A percentile compares a stretch with the other conserved stretches of the same genome.
Evolutionary conservation across 2,797 vertebrate genomes (phyloP).

Genomic region (Geotrypetes seraphini): DNA sequence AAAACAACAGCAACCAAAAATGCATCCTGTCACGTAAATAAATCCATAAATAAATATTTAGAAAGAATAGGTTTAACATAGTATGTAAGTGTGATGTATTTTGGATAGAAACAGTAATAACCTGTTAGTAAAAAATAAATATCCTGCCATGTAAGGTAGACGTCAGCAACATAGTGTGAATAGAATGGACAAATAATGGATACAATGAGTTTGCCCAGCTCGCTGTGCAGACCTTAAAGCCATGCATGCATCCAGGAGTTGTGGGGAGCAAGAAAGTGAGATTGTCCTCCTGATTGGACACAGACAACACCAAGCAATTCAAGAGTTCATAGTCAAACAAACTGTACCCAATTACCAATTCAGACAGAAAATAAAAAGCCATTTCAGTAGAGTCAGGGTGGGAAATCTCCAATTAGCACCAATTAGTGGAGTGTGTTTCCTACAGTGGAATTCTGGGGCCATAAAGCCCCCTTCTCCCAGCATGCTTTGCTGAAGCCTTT

Average conservation of each 20-base stretch:
- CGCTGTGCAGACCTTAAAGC: constrained; percentile 45
- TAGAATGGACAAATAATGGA: constrained; percentile 55
- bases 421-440: constrained; percentile 78
- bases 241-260: constrained; percentile 47
- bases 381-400: constrained; percentile 76
- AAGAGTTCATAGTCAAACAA: constrained; percentile 62
- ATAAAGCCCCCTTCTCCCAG: constrained; percentile 48
- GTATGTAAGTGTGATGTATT: constrained; percentile 26
- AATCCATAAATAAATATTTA: no score
- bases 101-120: constrained; percentile 47
- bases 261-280: constrained; percentile 54
- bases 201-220: constrained; percentile 54
- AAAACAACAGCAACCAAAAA: no score
- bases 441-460: constrained; percentile 62
- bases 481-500: constrained; percentile 57
- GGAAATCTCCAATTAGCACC: constrained; percentile 94
- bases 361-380: constrained; percentile 79
- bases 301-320: constrained; percentile 54
- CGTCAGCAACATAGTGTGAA: constrained; percentile 50
- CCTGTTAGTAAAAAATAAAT: constrained; percentile 43
- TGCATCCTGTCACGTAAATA: no score
- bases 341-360: constrained; percentile 88
- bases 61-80: no score
- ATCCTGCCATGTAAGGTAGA: constrained; percentile 34
- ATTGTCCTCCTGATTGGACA: constrained; percentile 50